Evolutionary conservation across 2,888 invertebrate species (phyloP), one percentile per base, ranked within the genome.

Genomic region (Eledone cirrhosa): DNA sequence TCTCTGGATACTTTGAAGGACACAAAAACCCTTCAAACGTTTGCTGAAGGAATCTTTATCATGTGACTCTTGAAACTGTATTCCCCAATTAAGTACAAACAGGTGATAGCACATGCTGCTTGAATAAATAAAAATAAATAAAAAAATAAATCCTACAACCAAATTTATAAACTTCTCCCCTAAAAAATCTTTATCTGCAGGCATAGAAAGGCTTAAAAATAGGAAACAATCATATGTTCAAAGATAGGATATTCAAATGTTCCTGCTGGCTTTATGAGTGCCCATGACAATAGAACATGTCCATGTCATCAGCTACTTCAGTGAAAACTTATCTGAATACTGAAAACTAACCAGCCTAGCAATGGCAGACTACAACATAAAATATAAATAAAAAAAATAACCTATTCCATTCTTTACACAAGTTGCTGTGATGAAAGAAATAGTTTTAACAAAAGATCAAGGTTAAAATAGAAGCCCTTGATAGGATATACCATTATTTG

Each of bases 301-400:
- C 72, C 33, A 72, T 72, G 41, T 72, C 41, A 72, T 72, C 72
- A 72, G 31, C 29, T 31, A 67, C n/a, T 41, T 72, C 19, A 33
- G n/a, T 72, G 72, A 72, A 72, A 72, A 72, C 72, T 72, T 41
- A 72, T 33, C 33, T 72, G 72, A 72, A 33, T 72, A 72, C 22
- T 72, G 72, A 29, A 72, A 72, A 8, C 72, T n/a, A 33, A 22
- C 22, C 33, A 33, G 41, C 41, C 41, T 41, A 41, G 41, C 41
- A 5, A 8, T 41, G 41, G 41, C 41, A 41, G 41, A 41, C 41
- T 41, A 41, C 41, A 41, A n/a, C n/a, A n/a, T n/a, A n/a, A n/a
- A n/a, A n/a, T n/a, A n/a, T n/a, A n/a, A n/a, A n/a, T n/a, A n/a
- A 69, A 29, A 31, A 31, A 31, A 69, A 31, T 31, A 72, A 33